Percentiles rank a stretch among this genome's conserved stretches.
These are phyloP conservation scores for Hexactinellida sp. DNA, from an alignment of 37 sponge, comb jelly and placozoan genomes.

Conservation along the genomic window DNA sequence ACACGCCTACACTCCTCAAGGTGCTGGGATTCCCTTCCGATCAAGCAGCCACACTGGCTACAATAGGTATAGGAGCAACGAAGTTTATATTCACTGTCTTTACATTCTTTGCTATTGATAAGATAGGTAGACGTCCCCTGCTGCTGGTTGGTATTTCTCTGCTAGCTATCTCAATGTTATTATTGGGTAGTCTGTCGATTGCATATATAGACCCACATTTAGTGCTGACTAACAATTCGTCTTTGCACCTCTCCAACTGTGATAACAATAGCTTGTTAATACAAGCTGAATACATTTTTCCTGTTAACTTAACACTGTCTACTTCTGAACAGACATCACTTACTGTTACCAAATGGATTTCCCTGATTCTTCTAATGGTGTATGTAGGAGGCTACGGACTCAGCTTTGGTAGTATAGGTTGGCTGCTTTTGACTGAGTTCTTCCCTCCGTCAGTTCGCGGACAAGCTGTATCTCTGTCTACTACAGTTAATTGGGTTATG, in stretches of 20 bases:
- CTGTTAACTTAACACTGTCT: not conserved
- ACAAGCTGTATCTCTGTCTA: not conserved
- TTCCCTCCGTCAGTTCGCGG: slow-evolving; percentile 2
- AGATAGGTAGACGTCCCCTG: slow-evolving; percentile 36
- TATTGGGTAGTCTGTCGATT: not conserved
- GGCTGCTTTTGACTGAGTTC: not conserved
- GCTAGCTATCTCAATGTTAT: slow-evolving; percentile 1
- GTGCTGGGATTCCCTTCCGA: slow-evolving; percentile 23
- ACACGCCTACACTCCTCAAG: slow-evolving; percentile 28
- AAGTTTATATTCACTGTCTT: slow-evolving; percentile 45
- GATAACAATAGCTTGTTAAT: not conserved
- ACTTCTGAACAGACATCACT: not conserved
- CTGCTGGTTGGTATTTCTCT: slow-evolving; percentile 20
- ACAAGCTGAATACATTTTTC: not conserved
- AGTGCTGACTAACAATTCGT: not conserved
- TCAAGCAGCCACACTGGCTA: slow-evolving; percentile 12
- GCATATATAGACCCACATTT: slow-evolving; percentile 10
- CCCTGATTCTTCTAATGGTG: not conserved
- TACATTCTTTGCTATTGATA: slow-evolving; percentile 32
- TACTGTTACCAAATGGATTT: not conserved
- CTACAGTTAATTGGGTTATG: not conserved
- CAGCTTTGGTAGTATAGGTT: not conserved
- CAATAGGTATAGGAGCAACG: slow-evolving; percentile 31
- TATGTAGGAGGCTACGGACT: not conserved
- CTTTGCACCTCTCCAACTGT: not conserved